Evolutionary conservation across 2,113 vertebrate species (phyloP).

Genomic region (Callopanchax toddi): DNA sequence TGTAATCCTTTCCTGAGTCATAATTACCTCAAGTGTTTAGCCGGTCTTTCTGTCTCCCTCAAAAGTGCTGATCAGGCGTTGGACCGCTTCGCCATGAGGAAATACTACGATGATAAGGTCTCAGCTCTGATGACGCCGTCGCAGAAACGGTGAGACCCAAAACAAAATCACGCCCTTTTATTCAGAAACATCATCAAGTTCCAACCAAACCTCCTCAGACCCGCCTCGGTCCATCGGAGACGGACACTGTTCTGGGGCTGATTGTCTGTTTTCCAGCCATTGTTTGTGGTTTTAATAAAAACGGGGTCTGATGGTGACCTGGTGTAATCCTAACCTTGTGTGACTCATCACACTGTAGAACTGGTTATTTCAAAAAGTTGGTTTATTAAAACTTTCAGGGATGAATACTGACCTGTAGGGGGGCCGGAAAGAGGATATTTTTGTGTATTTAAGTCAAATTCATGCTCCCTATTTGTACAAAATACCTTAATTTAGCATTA

Average conservation of each 20-base stretch:
- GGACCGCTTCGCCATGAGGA: conserved; percentile 98
- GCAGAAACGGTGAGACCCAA: conserved; percentile 88
- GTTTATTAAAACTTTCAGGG: conserved; percentile 12
- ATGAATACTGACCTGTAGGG: conserved; percentile 4
- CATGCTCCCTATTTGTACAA: too few species aligned
- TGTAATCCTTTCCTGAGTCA: conserved; percentile 47
- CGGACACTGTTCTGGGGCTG: not conserved
- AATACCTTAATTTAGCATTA: not conserved
- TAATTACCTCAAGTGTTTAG: conserved; percentile 64
- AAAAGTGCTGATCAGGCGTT: conserved; percentile 96
- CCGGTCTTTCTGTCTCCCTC: conserved; percentile 52
- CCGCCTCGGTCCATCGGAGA: conserved; percentile 1
- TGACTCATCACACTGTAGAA: conserved; percentile 27
- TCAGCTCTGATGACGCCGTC: conserved; percentile 94
- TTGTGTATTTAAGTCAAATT: too few species aligned
- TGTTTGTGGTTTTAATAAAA: conserved; percentile 39
- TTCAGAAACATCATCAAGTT: conserved; percentile 10
- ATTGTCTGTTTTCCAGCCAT: not conserved
- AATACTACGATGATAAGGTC: conserved; percentile 97
- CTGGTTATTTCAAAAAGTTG: not conserved
- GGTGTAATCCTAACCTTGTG: conserved; percentile 32
- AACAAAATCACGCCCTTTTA: conserved; percentile 47
- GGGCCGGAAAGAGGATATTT: not conserved
- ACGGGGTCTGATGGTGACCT: conserved; percentile 36
- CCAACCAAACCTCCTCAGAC: conserved; percentile 25